Conservation (phyloP, 2,113 vertebrate species). For the Aspidoscelis tigris region DNA sequence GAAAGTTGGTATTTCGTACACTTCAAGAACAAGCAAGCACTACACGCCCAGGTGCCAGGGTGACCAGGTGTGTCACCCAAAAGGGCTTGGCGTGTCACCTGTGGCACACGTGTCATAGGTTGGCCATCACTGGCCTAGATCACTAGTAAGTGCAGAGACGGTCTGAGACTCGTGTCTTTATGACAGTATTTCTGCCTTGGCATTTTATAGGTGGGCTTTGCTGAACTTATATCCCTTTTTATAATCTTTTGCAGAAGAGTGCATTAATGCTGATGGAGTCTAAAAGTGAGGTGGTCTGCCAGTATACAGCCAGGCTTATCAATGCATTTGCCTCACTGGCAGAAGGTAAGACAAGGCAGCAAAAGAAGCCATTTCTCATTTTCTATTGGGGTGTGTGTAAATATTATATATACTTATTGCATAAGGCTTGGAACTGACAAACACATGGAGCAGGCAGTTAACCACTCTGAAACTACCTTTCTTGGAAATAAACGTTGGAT, state of each 20-base stretch:
- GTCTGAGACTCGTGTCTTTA: too few relatives aligned
- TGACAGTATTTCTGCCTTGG: background rate
- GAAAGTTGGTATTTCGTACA: too few relatives aligned
- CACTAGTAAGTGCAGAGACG: too few relatives aligned
- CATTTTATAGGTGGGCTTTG: background rate
- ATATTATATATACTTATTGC: background rate
- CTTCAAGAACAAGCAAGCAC: too few relatives aligned
- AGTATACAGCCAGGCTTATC: constrained; percentile 90
- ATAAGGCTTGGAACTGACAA: background rate
- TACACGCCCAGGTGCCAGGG: too few relatives aligned
- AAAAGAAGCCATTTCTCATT: background rate
- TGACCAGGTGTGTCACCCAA: too few relatives aligned
- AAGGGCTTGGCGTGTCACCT: too few relatives aligned
- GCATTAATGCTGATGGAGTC: constrained; percentile 85
- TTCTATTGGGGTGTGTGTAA: background rate
- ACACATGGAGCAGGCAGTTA: too few relatives aligned
- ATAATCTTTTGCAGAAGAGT: constrained; percentile 73
- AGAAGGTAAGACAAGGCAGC: constrained; percentile 78
- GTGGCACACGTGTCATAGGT: too few relatives aligned
- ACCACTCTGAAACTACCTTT: background rate
- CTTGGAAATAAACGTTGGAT: too few relatives aligned
- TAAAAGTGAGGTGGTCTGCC: constrained; percentile 85
- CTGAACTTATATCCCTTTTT: background rate
- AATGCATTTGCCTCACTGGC: constrained; percentile 90
- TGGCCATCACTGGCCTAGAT: too few relatives aligned